Base-by-base conservation (phyloP, 2,113 vertebrate species). In the Halichoeres trimaculatus region DNA sequence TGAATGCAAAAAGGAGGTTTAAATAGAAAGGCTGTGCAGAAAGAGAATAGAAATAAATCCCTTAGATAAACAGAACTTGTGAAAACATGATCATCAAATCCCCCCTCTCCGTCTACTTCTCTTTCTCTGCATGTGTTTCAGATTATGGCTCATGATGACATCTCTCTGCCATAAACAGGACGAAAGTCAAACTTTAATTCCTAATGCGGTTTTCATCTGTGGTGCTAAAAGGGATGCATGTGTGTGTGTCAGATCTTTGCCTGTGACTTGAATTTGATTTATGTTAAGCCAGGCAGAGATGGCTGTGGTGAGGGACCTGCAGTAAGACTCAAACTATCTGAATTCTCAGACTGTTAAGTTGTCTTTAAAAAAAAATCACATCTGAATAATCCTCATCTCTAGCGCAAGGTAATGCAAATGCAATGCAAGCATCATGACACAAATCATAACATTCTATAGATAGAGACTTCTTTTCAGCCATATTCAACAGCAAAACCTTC, bases 91-190 rank as follows among this genome's bases (percentile, higher is more conserved):
- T 59, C 45, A 65, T 47, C 10, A 52, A 23, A 43, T 36, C 14
- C 50, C 23, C 26, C 23, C 36, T 43, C 52, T 43, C 61, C 23
- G 38, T 38, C 43, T 26, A 20, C 64, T 55, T 78, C 36, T 57
- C 26, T 50, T 30, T 67, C 9, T 38, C 19, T 35, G n/a, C 86
- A 82, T 77, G 13, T 80, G 85, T 83, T 90, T 88, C 75, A 83
- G 45, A 84, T 90, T 85, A 83, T 13, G 64, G 41, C 57, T 70
- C 66, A 58, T 75, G 73, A 80, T 81, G 76, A 76, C 65, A 67
- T 78, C 58, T 76, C 73, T 79, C 23, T 73, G 70, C 70, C 62
- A 60, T 85, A 56, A 89, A 78, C 68, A 84, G 64, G 13, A 89
- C 81, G 80, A 67, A 85, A 78, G 54, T 63, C 54, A 45, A 74